phyloP scores from a whole-genome alignment of 2,797 vertebrate genomes.

The Coendou prehensilis region DNA sequence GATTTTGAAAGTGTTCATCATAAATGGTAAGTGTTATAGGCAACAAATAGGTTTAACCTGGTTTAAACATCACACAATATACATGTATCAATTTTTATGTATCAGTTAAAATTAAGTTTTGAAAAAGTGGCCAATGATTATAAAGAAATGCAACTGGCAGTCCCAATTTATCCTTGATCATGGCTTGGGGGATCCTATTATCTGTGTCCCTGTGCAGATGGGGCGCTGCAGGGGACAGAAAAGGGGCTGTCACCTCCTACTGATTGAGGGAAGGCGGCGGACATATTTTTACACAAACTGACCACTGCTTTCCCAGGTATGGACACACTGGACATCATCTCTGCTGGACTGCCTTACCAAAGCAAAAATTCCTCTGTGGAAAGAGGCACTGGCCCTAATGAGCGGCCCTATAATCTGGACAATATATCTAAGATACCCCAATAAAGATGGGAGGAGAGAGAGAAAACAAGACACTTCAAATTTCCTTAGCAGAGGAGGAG shows the following conservation, averaged over 20 bases:
- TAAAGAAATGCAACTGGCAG: background rate
- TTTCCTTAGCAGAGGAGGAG: background rate
- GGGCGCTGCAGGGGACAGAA: background rate
- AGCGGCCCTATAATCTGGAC: background rate
- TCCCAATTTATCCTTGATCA: background rate
- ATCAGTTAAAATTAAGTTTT: background rate
- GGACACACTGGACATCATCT: background rate
- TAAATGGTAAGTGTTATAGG: background rate
- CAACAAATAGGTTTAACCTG: background rate
- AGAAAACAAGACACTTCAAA: background rate
- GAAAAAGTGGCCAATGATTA: background rate
- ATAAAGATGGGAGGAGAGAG: background rate
- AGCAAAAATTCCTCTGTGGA: background rate
- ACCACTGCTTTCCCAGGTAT: background rate
- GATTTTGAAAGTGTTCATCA: background rate
- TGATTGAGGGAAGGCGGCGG: background rate
- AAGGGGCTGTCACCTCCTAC: background rate
- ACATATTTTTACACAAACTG: background rate
- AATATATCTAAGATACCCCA: background rate
- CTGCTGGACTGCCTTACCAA: background rate
- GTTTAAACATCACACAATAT: background rate
- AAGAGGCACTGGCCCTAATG: background rate
- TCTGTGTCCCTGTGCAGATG: background rate
- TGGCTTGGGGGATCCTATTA: background rate
- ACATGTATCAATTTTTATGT: background rate